phyloP scores from a whole-genome alignment of 1,140 invertebrate species.

The Lepeophtheirus salmonis region DNA sequence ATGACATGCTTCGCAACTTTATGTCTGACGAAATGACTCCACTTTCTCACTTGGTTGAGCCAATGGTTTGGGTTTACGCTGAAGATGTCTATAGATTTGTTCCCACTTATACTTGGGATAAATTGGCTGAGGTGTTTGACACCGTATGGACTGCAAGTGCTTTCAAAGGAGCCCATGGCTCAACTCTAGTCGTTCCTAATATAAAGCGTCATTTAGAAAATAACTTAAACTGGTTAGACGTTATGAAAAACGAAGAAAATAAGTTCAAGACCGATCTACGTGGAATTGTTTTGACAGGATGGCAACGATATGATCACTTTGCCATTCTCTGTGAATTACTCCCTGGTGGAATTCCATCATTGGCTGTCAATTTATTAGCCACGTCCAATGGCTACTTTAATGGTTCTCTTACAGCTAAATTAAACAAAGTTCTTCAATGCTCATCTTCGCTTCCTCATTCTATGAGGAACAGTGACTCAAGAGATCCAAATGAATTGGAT shows the following conservation, averaged over 20 bases:
- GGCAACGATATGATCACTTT: slow-evolving; percentile 76
- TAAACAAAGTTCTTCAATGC: slow-evolving; percentile 38
- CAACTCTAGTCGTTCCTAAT: slow-evolving; percentile 43
- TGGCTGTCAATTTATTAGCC: slow-evolving; percentile 41
- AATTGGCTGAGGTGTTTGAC: slow-evolving; percentile 33
- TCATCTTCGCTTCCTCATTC: slow-evolving; percentile 21
- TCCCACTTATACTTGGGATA: slow-evolving; percentile 30
- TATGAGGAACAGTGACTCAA: slow-evolving; percentile 19
- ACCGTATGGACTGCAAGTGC: slow-evolving; percentile 39
- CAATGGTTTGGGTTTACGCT: slow-evolving; percentile 24
- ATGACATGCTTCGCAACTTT: slow-evolving; percentile 37
- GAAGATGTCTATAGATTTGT: slow-evolving; percentile 25
- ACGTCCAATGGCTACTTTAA: slow-evolving; percentile 41
- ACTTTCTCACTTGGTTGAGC: slow-evolving; percentile 23
- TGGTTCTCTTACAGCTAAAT: slow-evolving; percentile 31
- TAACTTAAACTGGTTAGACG: slow-evolving; percentile 47
- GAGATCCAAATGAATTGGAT: slow-evolving; percentile 25
- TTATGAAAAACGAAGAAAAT: slow-evolving; percentile 35
- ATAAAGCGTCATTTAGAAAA: slow-evolving; percentile 46
- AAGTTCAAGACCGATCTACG: slow-evolving; percentile 39
- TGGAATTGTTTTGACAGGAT: slow-evolving; percentile 34
- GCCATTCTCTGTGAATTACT: slow-evolving; percentile 76
- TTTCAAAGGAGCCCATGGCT: slow-evolving; percentile 49
- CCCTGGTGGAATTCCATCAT: slow-evolving; percentile 56
- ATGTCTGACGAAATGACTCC: slow-evolving; percentile 19